Conservation (phyloP, 2,888 invertebrate genomes). For the Phania funesta region DNA sequence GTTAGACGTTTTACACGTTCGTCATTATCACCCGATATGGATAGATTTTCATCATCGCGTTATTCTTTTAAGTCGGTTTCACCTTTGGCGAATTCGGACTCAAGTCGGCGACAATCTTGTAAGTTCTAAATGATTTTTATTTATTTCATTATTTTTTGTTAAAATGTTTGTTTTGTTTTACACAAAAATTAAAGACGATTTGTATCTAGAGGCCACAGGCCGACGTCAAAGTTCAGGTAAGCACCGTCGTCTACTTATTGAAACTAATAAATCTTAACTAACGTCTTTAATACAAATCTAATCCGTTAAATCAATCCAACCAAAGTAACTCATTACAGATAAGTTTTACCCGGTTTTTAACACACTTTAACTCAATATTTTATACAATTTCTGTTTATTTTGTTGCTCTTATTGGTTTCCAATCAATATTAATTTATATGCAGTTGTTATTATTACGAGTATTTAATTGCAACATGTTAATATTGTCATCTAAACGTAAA, state of each 20-base stretch:
- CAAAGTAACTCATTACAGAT: neutral
- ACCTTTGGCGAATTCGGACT: conserved; percentile 70
- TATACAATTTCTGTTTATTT: conserved; percentile 1
- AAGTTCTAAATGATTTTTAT: conserved; percentile 70
- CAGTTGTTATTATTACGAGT: conserved; percentile 5
- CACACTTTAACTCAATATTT: conserved; percentile 2
- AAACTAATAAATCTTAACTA: conserved; percentile 4
- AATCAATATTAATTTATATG: conserved; percentile 2
- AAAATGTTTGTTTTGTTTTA: conserved; percentile 58
- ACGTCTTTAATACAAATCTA: neutral
- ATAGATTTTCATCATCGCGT: conserved; percentile 74
- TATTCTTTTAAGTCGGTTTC: conserved; percentile 71
- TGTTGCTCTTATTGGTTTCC: neutral
- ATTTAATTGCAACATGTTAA: conserved; percentile 27
- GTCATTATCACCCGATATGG: conserved; percentile 77
- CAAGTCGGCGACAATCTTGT: conserved; percentile 75
- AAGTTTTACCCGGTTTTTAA: neutral
- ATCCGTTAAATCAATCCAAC: neutral
- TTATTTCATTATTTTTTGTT: conserved; percentile 65
- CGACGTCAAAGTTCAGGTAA: conserved; percentile 80
- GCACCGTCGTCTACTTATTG: conserved; percentile 17
- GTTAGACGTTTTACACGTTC: conserved; percentile 78
- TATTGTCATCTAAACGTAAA: conserved; percentile 44
- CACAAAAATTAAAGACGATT: conserved; percentile 73
- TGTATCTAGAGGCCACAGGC: conserved; percentile 80